Conservation (phyloP, 2,113 vertebrate species). For the Barnardius zonarius region DNA sequence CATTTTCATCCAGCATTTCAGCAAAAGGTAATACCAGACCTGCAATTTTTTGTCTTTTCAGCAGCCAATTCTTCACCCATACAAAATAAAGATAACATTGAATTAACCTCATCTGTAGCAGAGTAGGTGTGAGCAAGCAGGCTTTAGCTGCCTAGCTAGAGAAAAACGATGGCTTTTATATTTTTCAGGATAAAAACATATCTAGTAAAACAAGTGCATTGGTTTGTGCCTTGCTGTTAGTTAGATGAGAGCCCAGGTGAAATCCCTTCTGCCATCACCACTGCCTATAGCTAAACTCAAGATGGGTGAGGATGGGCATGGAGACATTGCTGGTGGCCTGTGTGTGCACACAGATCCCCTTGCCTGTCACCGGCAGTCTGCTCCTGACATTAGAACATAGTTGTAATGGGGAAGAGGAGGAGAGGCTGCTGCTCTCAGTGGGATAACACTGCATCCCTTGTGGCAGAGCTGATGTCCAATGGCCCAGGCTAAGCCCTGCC, state of each 20-base stretch:
- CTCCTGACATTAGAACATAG: neutral
- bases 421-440: neutral
- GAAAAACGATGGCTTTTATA: neutral
- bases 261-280: rapidly evolving
- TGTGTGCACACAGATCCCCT: neutral
- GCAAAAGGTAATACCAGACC: neutral
- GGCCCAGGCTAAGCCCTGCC: neutral
- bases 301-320: neutral
- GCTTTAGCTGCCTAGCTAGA: neutral
- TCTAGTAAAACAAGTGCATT: neutral
- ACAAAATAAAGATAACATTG: neutral
- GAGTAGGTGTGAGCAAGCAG: neutral
- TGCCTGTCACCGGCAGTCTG: neutral
- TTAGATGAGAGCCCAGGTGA: neutral
- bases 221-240: neutral
- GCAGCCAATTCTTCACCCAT: neutral
- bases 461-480: neutral
- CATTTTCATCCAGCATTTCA: neutral
- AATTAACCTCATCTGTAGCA: neutral
- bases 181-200: neutral
- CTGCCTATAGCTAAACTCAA: neutral
- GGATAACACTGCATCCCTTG: neutral
- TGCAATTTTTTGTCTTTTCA: neutral
- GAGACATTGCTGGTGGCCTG: neutral
- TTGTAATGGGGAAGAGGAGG: neutral